Evolutionary conservation across 2,113 vertebrate species (phyloP).

Genomic region (Cygnus atratus): DNA sequence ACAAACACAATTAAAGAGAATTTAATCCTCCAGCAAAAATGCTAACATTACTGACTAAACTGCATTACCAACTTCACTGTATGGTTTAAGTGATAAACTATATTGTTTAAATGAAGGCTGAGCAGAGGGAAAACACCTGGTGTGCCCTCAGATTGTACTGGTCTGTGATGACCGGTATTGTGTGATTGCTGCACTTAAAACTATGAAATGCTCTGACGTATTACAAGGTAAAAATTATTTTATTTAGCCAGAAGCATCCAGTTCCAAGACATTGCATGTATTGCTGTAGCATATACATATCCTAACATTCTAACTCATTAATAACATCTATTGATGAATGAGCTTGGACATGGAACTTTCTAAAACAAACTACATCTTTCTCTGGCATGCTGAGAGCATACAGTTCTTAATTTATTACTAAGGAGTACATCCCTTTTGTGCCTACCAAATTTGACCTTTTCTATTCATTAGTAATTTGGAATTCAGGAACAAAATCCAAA

Average conservation of each 20-base stretch:
- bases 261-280: background rate
- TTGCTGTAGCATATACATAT: too few species aligned
- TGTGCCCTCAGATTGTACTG: too few species aligned
- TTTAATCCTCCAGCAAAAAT: background rate
- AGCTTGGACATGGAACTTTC: too few species aligned
- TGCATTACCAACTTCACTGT: background rate
- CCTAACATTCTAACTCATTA: too few species aligned
- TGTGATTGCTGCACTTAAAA: background rate
- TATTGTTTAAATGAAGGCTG: background rate
- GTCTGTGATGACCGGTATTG: background rate
- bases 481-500: background rate
- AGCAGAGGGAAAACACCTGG: background rate
- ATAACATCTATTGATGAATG: background rate
- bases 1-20: background rate
- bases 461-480: fast-evolving
- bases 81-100: background rate
- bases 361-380: too few species aligned
- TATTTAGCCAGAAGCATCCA: background rate
- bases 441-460: background rate
- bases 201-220: background rate
- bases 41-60: background rate
- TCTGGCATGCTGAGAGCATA: background rate
- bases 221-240: background rate
- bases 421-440: background rate
- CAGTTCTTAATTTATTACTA: background rate